These are phyloP conservation scores for Saturnia pavonia DNA, from an alignment of 2,888 invertebrate genomes.

Conservation along the genomic window DNA sequence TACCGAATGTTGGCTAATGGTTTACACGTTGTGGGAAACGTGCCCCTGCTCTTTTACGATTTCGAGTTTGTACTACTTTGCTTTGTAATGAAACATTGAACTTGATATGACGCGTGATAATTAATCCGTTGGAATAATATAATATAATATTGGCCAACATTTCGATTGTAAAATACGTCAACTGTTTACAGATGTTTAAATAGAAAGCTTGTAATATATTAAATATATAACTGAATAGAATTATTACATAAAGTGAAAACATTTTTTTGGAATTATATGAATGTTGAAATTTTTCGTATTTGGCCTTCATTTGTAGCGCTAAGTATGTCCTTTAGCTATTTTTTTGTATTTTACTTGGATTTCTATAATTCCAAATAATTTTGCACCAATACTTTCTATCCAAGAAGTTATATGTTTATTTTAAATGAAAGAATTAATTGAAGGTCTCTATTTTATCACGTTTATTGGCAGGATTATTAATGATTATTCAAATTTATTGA, in stretches of 20 bases:
- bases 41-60: not conserved
- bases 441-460: not conserved
- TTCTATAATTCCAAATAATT: too few species aligned
- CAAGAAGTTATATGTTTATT: too few species aligned
- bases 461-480: not conserved
- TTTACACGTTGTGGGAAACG: slow-evolving; percentile 11
- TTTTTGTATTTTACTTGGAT: too few species aligned
- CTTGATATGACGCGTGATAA: not conserved
- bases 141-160: slow-evolving; percentile 5
- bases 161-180: not conserved
- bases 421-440: too few species aligned
- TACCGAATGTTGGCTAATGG: slow-evolving; percentile 6
- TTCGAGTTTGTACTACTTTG: slow-evolving; percentile 6
- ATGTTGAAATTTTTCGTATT: not conserved
- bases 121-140: not conserved
- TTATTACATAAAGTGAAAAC: too few species aligned
- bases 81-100: slow-evolving; percentile 8
- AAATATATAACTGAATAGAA: not conserved
- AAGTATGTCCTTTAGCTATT: too few species aligned
- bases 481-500: not conserved
- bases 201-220: not conserved
- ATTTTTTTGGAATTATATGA: not conserved
- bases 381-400: too few species aligned
- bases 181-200: not conserved
- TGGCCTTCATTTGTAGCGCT: too few species aligned